Percentiles rank a stretch among this genome's conserved stretches.
These are phyloP conservation scores for Drosophila nikananu DNA, from an alignment of 1,140 invertebrate species.

Conservation along the genomic window DNA sequence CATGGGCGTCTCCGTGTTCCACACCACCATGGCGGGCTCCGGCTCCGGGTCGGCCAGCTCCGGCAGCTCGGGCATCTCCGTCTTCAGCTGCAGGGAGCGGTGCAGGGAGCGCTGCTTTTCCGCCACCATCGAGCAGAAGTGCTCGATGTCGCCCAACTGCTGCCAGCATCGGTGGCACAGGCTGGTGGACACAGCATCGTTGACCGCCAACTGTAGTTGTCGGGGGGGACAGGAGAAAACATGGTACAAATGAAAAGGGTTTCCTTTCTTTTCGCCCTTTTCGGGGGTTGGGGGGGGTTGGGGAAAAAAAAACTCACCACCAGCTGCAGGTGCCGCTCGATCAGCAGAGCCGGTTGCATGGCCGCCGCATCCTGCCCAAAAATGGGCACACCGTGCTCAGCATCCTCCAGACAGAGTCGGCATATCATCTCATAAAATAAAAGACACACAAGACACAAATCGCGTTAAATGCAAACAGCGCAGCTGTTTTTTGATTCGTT, in stretches of 20 bases:
- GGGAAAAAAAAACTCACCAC: constrained; percentile 27
- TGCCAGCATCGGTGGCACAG: constrained; percentile 63
- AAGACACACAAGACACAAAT: constrained; percentile 17
- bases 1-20: constrained; percentile 63
- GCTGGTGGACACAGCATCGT: constrained; percentile 57
- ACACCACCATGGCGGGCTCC: constrained; percentile 63
- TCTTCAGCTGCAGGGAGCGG: constrained; percentile 53
- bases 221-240: not conserved
- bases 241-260: not conserved
- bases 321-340: constrained; percentile 46
- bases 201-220: constrained; percentile 25
- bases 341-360: constrained; percentile 21
- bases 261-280: not conserved
- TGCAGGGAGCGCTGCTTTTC: constrained; percentile 60
- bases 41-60: constrained; percentile 62
- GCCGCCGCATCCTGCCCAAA: constrained; percentile 18
- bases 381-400: constrained; percentile 90
- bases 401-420: constrained; percentile 92
- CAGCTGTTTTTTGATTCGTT: constrained; percentile 44
- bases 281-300: too few relatives aligned
- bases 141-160: constrained; percentile 54
- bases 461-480: constrained; percentile 39
- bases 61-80: constrained; percentile 54
- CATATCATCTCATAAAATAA: constrained; percentile 47
- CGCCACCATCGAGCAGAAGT: constrained; percentile 63